Conservation (phyloP, 2,113 vertebrate genomes). For the Peromyscus polionotus region DNA sequence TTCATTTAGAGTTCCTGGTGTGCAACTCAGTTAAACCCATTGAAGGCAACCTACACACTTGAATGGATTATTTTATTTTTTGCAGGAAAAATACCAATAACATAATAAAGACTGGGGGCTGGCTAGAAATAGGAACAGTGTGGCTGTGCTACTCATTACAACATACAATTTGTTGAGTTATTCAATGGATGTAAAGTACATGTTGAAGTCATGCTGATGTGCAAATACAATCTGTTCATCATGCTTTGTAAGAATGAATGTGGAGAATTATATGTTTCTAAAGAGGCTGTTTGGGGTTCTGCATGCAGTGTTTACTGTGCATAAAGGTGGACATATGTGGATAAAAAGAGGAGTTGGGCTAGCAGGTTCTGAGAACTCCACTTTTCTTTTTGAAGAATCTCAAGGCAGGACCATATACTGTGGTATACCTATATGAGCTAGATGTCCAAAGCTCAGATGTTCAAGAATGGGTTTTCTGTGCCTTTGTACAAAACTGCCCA, state of each 20-base stretch:
- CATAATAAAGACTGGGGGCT: constrained; percentile 40
- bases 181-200: constrained; percentile 31
- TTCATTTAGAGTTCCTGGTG: constrained; percentile 12
- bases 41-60: constrained; percentile 27
- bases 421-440: background rate
- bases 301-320: background rate
- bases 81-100: constrained; percentile 33
- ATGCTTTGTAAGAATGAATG: background rate
- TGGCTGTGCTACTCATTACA: background rate
- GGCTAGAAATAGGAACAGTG: background rate
- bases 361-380: background rate
- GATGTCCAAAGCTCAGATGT: constrained; percentile 44
- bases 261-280: constrained; percentile 16
- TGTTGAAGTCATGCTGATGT: constrained; percentile 24
- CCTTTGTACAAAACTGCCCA: constrained; percentile 61
- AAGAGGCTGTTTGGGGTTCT: constrained; percentile 18
- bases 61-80: constrained; percentile 63
- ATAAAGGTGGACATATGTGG: background rate
- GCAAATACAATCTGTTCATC: constrained; percentile 53
- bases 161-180: constrained; percentile 9
- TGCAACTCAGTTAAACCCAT: background rate
- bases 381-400: background rate
- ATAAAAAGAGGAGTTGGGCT: background rate
- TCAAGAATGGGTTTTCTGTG: constrained; percentile 53
- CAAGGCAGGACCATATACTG: background rate